Conservation (phyloP, 2,113 vertebrate species). For the Pangasianodon gigas region DNA sequence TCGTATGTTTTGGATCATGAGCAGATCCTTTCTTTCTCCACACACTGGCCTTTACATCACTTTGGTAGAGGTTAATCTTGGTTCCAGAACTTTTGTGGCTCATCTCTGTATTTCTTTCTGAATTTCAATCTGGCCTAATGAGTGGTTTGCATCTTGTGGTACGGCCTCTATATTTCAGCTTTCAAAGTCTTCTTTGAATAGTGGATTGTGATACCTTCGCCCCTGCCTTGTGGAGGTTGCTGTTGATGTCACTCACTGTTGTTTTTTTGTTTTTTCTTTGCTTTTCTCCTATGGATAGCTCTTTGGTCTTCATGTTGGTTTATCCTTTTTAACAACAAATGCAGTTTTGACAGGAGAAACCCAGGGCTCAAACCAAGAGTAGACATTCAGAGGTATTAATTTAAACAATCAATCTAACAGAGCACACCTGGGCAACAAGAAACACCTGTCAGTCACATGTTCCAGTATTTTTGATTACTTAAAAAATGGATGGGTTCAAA, state of each 20-base stretch:
- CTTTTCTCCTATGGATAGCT: neutral
- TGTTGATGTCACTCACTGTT: neutral
- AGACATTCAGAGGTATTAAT: neutral
- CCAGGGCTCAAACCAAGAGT: neutral
- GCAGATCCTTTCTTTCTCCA: neutral
- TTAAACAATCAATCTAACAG: neutral
- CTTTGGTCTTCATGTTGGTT: neutral
- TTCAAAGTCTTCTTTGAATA: neutral
- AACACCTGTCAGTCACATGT: neutral
- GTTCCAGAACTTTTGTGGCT: neutral
- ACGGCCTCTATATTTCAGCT: neutral
- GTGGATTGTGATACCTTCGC: no score
- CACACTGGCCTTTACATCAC: neutral
- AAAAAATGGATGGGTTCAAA: neutral
- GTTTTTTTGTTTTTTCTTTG: neutral
- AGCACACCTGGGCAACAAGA: neutral
- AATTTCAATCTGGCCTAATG: neutral
- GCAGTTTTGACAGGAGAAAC: neutral
- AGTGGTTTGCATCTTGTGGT: no score
- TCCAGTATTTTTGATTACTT: neutral
- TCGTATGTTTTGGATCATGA: neutral
- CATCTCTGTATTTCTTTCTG: neutral
- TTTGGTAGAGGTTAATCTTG: neutral
- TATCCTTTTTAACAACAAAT: neutral
- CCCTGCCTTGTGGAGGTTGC: neutral